Evolutionary conservation across 2,797 vertebrate species (phyloP), one percentile per base, ranked within the genome.

Genomic region (Cryptoprocta ferox): DNA sequence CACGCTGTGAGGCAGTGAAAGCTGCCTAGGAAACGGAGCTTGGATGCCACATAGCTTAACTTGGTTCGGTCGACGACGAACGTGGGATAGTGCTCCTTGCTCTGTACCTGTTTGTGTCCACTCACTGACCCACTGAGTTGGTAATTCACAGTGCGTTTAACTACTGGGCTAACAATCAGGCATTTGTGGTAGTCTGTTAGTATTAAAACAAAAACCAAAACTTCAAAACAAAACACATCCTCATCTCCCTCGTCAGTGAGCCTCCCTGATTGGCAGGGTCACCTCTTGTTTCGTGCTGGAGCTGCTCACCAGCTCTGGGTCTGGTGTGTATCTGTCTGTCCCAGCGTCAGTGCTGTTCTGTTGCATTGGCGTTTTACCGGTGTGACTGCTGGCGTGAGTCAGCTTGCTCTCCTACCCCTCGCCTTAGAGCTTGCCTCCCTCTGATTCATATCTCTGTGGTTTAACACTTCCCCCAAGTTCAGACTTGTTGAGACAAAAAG

Each of bases 401-500:
- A 93, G 75, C 95, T 97, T 96, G 56, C 93, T 97, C 8, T 78
- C 63, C 84, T 97, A 0, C 76, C 16, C 10, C 8, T 80, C 12
- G 3, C 91, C 95, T 50, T 92, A 68, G 53, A 63, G 87, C 93
- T 73, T 56, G 88, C 89, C 71, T 97, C 95, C 4, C 12, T 71
- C 70, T 75, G 73, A 94, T 96, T 97, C 94, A 35, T 97, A 53
- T 89, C 97, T 91, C 83, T 97, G 18, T 78, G 86, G 95, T 91
- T 88, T 88, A 89, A 95, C 76, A 95, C 96, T 92, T 59, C n/a
- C 93, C 66, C 83, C 85, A 92, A 76, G 85, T 94, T 97, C 91
- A 95, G 3, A 95, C 96, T 92, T 97, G 96, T 89, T 92, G 71
- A 97, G 78, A 94, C 70, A 96, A 96, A 96, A 96, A 94, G 65